phyloP scores from a whole-genome alignment of 2,888 invertebrate species.

The Monoplex corrugatus region DNA sequence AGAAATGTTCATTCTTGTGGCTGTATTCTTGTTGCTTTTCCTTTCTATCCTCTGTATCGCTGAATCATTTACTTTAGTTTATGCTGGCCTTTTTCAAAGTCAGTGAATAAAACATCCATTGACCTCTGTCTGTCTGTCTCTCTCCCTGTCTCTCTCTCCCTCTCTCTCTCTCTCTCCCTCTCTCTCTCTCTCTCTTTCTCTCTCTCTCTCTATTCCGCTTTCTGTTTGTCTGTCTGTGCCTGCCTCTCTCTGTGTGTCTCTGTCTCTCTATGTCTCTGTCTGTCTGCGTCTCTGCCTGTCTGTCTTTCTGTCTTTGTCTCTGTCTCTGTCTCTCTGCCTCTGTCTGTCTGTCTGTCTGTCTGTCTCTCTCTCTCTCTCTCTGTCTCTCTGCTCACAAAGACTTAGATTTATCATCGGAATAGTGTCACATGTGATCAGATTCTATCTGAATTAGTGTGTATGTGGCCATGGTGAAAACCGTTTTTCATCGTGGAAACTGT shows the following conservation, averaged over 20 bases:
- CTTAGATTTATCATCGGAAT: too few relatives aligned
- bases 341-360: slow-evolving; percentile 30
- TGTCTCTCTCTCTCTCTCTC: slow-evolving; percentile 16
- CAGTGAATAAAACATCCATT: too few relatives aligned
- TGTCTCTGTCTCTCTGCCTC: not conserved
- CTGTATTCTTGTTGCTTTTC: too few relatives aligned
- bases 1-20: too few relatives aligned
- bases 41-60: too few relatives aligned
- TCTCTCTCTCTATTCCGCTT: not conserved
- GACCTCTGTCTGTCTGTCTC: slow-evolving; percentile 16
- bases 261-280: slow-evolving; percentile 15
- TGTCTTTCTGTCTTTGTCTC: not conserved
- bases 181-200: slow-evolving; percentile 23
- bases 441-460: too few relatives aligned
- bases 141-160: slow-evolving; percentile 4
- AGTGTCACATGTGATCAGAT: too few relatives aligned
- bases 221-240: slow-evolving; percentile 35
- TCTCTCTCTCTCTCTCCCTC: not conserved
- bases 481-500: too few relatives aligned
- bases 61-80: too few relatives aligned
- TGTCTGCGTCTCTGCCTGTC: not conserved
- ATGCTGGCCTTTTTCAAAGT: too few relatives aligned
- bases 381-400: slow-evolving; percentile 7
- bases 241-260: too few relatives aligned
- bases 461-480: too few relatives aligned